Base-by-base conservation (phyloP, 2,888 invertebrate genomes). In the Trisateles emortualis region DNA sequence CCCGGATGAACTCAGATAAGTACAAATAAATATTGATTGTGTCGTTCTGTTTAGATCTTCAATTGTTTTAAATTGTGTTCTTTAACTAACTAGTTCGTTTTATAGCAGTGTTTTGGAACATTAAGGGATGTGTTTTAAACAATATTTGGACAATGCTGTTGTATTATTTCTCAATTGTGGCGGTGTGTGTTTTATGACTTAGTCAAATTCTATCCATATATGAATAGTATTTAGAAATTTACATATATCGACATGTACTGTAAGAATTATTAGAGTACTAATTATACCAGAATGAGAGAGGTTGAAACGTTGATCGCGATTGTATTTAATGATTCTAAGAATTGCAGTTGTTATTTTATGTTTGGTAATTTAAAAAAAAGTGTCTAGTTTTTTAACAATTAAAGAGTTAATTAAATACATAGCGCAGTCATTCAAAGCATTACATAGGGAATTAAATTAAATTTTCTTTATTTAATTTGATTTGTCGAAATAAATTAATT, bases 1-100 rank as follows among this genome's bases (percentile, higher is more conserved):
- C 76, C 66, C 74, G 75, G 74, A 75, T 78, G 68, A 74, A 68
- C 70, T 81, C 71, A 84, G 87, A 87, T 87, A 84, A 87, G 86
- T 86, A 83, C 61, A 83, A 79, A 76, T 64, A 66, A 69, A 74
- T 68, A 69, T 72, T 58, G 62, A 50, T 56, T 59, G 41, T 66
- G 56, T 55, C 54, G 52, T 59, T 26, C 38, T 69, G 56, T 58
- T 62, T 53, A 35, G 57, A 67, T 54, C 47, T 59, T 52, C 52
- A 43, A 53, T 40, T 36, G n/a, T 40, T 49, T 36, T 49, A 40
- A 38, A 36, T 29, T 8, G 19, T 24, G 17, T 22, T 41, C 22
- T 44, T 35, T 41, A n/a, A 32, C 26, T 8, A 6, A 16, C 16
- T 29, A 46, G 8, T 36, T 38, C 16, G 13, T 1, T 39, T 24